phyloP scores from a whole-genome alignment of 2,888 invertebrate genomes.

The Carterocephalus palaemon region DNA sequence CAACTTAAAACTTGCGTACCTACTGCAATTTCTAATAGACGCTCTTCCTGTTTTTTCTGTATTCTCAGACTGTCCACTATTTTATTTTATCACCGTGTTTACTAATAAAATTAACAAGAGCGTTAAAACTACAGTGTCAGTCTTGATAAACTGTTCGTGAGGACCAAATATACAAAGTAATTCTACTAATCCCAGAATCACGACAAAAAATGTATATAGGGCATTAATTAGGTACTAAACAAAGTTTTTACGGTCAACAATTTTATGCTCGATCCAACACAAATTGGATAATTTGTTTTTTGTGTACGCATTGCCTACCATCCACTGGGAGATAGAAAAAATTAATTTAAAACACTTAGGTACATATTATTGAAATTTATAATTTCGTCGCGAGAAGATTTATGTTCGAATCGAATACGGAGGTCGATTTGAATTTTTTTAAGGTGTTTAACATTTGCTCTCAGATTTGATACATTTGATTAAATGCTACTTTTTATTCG shows the following conservation, averaged over 20 bases:
- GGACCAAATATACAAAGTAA: conserved; percentile 35
- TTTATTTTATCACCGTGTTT: conserved; percentile 16
- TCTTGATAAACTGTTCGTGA: conserved; percentile 19
- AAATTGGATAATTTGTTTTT: conserved; percentile 45
- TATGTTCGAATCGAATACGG: too few relatives aligned
- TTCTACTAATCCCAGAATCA: conserved; percentile 33
- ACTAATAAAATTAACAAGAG: conserved; percentile 23
- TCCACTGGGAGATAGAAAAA: neutral
- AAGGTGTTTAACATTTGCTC: too few relatives aligned
- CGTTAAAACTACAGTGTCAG: conserved; percentile 20
- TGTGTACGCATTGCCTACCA: conserved; percentile 5
- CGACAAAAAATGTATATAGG: conserved; percentile 44
- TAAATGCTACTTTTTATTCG: too few relatives aligned
- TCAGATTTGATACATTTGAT: too few relatives aligned
- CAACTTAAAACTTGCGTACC: too few relatives aligned
- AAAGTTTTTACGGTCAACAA: conserved; percentile 54
- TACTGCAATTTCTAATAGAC: too few relatives aligned
- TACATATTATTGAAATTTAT: conserved; percentile 10
- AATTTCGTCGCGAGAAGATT: conserved; percentile 1
- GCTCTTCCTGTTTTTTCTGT: too few relatives aligned
- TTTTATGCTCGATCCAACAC: conserved; percentile 67
- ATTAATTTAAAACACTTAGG: conserved; percentile 3
- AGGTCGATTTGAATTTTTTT: too few relatives aligned
- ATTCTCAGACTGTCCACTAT: too few relatives aligned
- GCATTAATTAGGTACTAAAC: conserved; percentile 48